Conservation (phyloP, 2,888 invertebrate genomes). For the Coenonympha arcania region DNA sequence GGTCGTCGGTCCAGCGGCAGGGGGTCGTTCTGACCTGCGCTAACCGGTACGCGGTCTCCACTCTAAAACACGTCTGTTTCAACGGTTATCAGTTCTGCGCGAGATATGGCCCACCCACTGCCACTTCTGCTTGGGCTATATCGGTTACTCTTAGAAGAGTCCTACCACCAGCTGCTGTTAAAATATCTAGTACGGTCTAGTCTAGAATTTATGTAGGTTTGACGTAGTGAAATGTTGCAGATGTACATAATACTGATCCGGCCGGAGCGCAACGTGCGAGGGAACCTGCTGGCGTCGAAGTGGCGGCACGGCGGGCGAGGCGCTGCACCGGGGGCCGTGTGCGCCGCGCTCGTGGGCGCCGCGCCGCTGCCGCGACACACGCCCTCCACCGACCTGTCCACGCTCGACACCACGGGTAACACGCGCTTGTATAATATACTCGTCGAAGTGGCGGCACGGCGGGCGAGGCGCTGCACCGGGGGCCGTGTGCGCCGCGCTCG, state of each 20-base stretch:
- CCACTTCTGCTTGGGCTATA: too few species aligned
- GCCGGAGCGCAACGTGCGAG: constrained; percentile 61
- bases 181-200: too few species aligned
- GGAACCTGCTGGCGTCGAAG: constrained; percentile 46
- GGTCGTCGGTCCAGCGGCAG: too few species aligned
- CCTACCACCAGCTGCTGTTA: too few species aligned
- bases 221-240: constrained; percentile 34
- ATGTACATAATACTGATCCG: constrained; percentile 56
- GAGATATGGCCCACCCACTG: too few species aligned
- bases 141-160: too few species aligned
- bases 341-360: constrained; percentile 41
- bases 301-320: constrained; percentile 44
- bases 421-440: too few species aligned
- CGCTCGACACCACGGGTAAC: constrained; percentile 32
- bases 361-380: constrained; percentile 34
- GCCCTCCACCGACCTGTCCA: constrained; percentile 51
- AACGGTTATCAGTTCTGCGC: too few species aligned
- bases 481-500: constrained; percentile 48
- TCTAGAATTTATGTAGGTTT: too few species aligned
- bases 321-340: constrained; percentile 47
- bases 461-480: constrained; percentile 40
- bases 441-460: constrained; percentile 45
- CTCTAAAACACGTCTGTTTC: too few species aligned
- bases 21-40: too few species aligned
- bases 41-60: too few species aligned